Conservation (phyloP, 2,888 invertebrate species). For the Lepetodrilus schrolli region DNA sequence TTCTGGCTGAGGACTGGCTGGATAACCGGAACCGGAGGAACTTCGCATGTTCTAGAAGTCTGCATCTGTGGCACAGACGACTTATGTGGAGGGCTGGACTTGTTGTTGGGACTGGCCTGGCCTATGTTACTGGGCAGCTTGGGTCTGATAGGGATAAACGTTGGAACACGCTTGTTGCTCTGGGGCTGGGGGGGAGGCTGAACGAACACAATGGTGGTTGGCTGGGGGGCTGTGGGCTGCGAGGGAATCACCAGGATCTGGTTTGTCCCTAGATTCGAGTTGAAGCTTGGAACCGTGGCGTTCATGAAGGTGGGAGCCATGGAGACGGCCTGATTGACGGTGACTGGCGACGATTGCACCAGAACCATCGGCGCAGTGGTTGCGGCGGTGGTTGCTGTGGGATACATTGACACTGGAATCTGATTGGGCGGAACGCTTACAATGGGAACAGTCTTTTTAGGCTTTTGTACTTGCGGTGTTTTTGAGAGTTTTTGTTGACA, state of each 20-base stretch:
- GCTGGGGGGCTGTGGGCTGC: background rate
- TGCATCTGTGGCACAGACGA: background rate
- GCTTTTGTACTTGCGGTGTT: too few species aligned
- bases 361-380: too few species aligned
- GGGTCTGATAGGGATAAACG: background rate
- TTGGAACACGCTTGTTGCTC: background rate
- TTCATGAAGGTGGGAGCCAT: background rate
- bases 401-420: too few species aligned
- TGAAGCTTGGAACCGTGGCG: background rate
- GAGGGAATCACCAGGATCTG: slow-evolving; percentile 1
- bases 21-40: background rate
- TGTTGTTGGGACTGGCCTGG: background rate
- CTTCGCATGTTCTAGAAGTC: background rate
- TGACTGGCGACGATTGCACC: background rate
- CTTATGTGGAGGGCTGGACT: background rate
- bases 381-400: background rate
- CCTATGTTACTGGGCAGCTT: too few species aligned
- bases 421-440: background rate
- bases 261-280: background rate
- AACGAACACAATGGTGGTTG: background rate
- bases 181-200: background rate
- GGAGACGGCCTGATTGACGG: background rate
- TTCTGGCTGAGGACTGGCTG: background rate
- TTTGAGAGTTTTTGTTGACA: too few species aligned
- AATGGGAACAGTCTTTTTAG: background rate